Evolutionary conservation across 2,888 invertebrate genomes (phyloP).

Genomic region (Ecdyonurus torrentis): DNA sequence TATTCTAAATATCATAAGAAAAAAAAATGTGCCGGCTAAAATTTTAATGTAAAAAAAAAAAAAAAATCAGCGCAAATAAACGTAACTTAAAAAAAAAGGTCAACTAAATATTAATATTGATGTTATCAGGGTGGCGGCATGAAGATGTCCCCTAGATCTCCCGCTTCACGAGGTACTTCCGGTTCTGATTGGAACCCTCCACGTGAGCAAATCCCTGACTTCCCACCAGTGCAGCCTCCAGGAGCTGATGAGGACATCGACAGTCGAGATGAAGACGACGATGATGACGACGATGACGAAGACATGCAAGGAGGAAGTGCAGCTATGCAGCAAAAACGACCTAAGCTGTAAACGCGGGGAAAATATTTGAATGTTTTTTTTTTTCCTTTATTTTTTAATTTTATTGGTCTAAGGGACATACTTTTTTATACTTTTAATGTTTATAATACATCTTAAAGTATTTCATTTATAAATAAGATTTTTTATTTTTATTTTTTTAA

Average conservation of each 20-base stretch:
- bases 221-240: conserved; percentile 14
- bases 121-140: not conserved
- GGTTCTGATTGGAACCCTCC: conserved; percentile 10
- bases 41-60: no score
- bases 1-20: no score
- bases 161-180: conserved; percentile 2
- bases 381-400: no score
- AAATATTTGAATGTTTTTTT: no score
- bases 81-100: no score
- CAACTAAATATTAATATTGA: no score
- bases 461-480: not conserved
- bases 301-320: not conserved
- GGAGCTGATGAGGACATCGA: conserved; percentile 14
- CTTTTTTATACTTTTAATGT: not conserved
- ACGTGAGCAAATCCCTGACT: conserved; percentile 16
- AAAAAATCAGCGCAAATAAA: no score
- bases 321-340: not conserved
- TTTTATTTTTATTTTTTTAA: not conserved
- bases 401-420: no score
- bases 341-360: not conserved
- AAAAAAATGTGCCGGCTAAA: no score
- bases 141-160: conserved; percentile 3
- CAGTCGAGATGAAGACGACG: conserved; percentile 12
- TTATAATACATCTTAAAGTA: not conserved
- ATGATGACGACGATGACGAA: conserved; percentile 8